Base-by-base conservation (phyloP, 2,888 invertebrate genomes). In the Campoplex capitator region DNA sequence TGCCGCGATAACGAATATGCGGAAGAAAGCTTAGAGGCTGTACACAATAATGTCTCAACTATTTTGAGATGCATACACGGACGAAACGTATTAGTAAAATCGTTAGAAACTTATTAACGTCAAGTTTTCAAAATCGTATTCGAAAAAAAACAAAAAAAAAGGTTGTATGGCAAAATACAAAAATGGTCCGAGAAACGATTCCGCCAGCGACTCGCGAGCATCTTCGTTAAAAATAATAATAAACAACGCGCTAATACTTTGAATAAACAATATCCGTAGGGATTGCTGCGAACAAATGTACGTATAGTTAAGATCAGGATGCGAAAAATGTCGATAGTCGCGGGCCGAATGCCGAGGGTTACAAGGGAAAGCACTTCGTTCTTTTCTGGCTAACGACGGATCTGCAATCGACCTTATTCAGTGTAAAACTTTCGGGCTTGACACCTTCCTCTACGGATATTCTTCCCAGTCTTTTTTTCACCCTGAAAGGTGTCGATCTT, bases 291-390 rank as follows among this genome's bases (percentile, higher is more conserved):
- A 45, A 23, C 28, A 45, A 23, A 13, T 16, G 28, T 23, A 28
- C 23, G 45, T 45, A 45, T 7, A 45, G 42, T 42, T 23, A 6
- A 65, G 51, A 58, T 78, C 83, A 83, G 71, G 81, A 74, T 54
- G 38, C 38, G 58, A 77, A 82, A 78, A 84, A 77, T 58, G 74
- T 74, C 45, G 58, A 62, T 74, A 71, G 84, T 74, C 87, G 87
- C 80, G 84, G 80, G 84, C 88, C 81, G 86, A 87, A 84, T 90
- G 91, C 81, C 88, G 76, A 85, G 85, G 85, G 90, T 92, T 94
- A 94, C 92, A 94, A 93, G 70, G 94, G 94, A 87, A 94, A 93
- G 91, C 94, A 94, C 90, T 94, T 94, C 84, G 93, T 93, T 89
- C 92, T 92, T 89, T 93, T 94, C 78, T 94, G 94, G 45, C 90